Percentiles rank a stretch among this genome's conserved stretches.
phyloP scores from a whole-genome alignment of 2,888 invertebrate genomes.

The Archaeoteleia sp. region DNA sequence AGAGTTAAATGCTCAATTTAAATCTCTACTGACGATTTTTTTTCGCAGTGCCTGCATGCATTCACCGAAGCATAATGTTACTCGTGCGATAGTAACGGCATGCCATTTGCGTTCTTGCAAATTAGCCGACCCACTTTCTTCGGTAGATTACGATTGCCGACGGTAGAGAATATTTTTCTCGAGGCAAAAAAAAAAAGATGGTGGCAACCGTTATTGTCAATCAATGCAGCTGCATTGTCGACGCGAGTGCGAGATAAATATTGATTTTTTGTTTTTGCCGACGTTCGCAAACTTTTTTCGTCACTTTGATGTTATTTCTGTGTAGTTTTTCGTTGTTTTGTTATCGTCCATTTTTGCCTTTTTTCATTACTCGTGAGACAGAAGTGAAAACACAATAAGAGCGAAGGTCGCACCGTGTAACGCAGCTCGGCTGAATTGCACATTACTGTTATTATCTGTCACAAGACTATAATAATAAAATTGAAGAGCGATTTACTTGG shows the following conservation, averaged over 20 bases:
- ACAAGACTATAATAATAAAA: neutral
- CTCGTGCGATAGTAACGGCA: slow-evolving; percentile 39
- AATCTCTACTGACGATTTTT: no score
- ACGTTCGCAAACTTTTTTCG: no score
- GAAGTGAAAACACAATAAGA: neutral
- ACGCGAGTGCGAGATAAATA: no score
- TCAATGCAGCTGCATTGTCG: slow-evolving; percentile 33
- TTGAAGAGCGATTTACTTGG: no score
- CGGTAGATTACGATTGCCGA: slow-evolving; percentile 35
- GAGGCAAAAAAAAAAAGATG: slow-evolving; percentile 16
- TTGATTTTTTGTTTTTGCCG: slow-evolving; percentile 7
- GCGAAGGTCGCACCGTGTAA: neutral
- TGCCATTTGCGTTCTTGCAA: slow-evolving; percentile 47
- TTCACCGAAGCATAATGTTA: slow-evolving; percentile 26
- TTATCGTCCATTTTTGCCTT: neutral
- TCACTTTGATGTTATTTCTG: no score
- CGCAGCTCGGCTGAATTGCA: neutral
- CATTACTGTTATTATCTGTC: neutral
- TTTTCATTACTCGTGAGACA: neutral
- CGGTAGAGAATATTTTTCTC: slow-evolving; percentile 30
- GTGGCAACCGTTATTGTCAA: slow-evolving; percentile 27
- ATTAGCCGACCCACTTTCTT: slow-evolving; percentile 53
- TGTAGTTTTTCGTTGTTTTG: neutral
- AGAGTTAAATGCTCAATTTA: no score
- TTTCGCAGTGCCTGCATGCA: no score